Evolutionary conservation across 1,140 invertebrate genomes (phyloP).

Genomic region (Agrilus planipennis): DNA sequence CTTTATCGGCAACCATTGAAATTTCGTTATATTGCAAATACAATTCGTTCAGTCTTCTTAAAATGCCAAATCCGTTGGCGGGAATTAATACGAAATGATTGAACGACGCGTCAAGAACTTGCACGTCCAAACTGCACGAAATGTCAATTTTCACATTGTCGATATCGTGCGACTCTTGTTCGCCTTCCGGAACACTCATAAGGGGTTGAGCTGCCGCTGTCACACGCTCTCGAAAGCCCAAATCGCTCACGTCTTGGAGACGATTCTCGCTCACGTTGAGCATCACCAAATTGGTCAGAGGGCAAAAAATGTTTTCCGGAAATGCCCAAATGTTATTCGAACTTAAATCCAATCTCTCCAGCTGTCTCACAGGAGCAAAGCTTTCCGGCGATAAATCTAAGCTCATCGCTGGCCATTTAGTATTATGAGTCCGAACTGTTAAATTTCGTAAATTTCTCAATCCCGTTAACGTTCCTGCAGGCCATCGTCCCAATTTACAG

Average conservation of each 20-base stretch:
- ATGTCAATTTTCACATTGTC: conserved; percentile 34
- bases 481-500: conserved; percentile 73
- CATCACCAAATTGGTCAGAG: conserved; percentile 59
- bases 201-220: conserved; percentile 43
- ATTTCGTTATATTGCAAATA: conserved; percentile 77
- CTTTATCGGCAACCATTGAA: conserved; percentile 69
- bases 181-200: conserved; percentile 45
- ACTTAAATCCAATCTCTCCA: conserved; percentile 75
- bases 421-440: conserved; percentile 67
- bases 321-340: conserved; percentile 82
- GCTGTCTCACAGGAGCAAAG: conserved; percentile 54
- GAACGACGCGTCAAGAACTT: conserved; percentile 68
- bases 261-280: conserved; percentile 76
- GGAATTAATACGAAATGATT: conserved; percentile 76
- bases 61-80: conserved; percentile 61
- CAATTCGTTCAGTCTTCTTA: conserved; percentile 61
- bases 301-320: conserved; percentile 73
- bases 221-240: conserved; percentile 56
- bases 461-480: conserved; percentile 58
- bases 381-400: conserved; percentile 64
- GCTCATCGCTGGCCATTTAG: conserved; percentile 61
- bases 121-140: conserved; percentile 65
- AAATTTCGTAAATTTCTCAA: conserved; percentile 66
- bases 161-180: conserved; percentile 31
- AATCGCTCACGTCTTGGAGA: conserved; percentile 68